These are phyloP conservation scores for Bicyclus anynana DNA, from an alignment of 1,140 invertebrate genomes.

Conservation along the genomic window DNA sequence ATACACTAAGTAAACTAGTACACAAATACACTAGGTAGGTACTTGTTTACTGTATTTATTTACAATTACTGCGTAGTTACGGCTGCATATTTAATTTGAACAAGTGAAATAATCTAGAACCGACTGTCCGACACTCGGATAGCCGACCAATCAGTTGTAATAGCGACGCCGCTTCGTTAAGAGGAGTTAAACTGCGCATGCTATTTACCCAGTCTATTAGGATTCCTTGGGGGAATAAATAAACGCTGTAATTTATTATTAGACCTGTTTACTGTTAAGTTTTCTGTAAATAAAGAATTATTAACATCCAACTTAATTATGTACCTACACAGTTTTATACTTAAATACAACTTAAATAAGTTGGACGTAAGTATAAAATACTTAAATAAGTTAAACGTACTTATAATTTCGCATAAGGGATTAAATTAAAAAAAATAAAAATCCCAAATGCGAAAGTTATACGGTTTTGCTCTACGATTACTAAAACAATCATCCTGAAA, in stretches of 20 bases:
- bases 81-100: neutral
- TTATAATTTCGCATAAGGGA: too few species aligned
- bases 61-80: neutral
- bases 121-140: neutral
- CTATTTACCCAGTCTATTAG: slow-evolving; percentile 8
- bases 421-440: too few species aligned
- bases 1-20: too few species aligned
- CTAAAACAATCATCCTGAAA: too few species aligned
- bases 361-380: too few species aligned
- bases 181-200: slow-evolving; percentile 14
- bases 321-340: too few species aligned
- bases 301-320: too few species aligned
- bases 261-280: neutral
- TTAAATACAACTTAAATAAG: too few species aligned
- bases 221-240: neutral
- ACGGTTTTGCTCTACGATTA: too few species aligned
- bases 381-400: too few species aligned
- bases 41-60: neutral
- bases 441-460: too few species aligned
- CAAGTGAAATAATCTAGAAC: neutral
- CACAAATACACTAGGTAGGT: neutral
- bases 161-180: slow-evolving; percentile 18
- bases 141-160: slow-evolving; percentile 11
- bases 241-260: neutral
- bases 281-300: too few species aligned